Evolutionary conservation across 2,113 vertebrate species (phyloP).

Genomic region (Heterocephalus glaber): DNA sequence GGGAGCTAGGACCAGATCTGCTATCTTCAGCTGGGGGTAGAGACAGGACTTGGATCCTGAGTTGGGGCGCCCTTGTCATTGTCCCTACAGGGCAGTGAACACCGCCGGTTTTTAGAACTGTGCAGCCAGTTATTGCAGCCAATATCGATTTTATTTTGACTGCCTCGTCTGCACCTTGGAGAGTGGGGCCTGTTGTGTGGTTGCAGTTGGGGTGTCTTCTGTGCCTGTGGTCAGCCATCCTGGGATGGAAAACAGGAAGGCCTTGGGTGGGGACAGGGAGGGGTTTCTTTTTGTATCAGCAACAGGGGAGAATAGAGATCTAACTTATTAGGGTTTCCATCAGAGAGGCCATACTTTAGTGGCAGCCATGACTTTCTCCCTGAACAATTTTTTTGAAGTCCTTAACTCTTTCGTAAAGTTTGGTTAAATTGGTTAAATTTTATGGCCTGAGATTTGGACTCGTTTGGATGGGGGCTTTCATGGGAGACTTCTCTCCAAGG

Average conservation of each 20-base stretch:
- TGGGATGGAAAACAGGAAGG: not conserved
- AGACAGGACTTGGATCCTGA: not conserved
- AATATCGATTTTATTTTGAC: not conserved
- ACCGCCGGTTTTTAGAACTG: not conserved
- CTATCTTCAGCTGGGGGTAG: not conserved
- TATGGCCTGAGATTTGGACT: not conserved
- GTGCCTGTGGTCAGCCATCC: not conserved
- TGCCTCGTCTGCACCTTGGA: not conserved
- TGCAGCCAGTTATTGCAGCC: not conserved
- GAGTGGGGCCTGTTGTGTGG: not conserved
- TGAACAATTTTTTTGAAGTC: not conserved
- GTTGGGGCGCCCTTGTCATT: not conserved
- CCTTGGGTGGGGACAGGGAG: not conserved
- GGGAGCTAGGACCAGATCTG: not conserved
- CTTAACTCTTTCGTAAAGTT: not conserved
- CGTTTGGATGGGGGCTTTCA: not conserved
- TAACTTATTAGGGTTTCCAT: not conserved
- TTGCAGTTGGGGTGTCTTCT: not conserved
- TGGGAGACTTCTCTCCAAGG: not conserved
- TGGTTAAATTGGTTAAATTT: constrained; percentile 41
- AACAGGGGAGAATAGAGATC: not conserved
- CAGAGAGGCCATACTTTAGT: not conserved
- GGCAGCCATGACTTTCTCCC: not conserved
- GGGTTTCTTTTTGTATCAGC: not conserved
- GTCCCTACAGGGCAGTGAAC: not conserved